Evolutionary conservation across 2,113 vertebrate genomes (phyloP), one percentile per base, ranked within the genome.

Genomic region (Onychostoma macrolepis): DNA sequence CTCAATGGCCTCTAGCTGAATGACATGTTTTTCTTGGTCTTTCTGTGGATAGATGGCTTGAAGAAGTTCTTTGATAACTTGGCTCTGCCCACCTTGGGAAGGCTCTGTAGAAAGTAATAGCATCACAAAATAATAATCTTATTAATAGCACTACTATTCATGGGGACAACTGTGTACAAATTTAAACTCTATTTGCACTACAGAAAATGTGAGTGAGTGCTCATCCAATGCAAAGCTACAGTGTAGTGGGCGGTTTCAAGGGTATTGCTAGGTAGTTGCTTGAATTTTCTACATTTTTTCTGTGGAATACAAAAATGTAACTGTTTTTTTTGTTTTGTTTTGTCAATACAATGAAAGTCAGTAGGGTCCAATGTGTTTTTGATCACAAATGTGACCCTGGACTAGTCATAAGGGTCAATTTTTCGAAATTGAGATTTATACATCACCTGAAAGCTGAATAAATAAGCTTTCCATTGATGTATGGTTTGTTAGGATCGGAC

Each of bases 1-100:
- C 94, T 97, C 96, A 93, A 99, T 99, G 86, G 97, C 96, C 93
- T 99, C 97, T 88, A 99, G 94, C 30, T 94, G 96, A 90, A 99
- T 96, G 26, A 97, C 91, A 30, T 95, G 97, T 89, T 99, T 97
- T 67, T 96, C 94, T n/a, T 95, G 95, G 86, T 98, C 96, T 63
- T 92, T 93, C 92, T 94, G 95, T 88, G 98, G 97, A 91, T 98
- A 99, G 88, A 98, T 97, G 87, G 96, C 96, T 83, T 99, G 97
- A 90, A 99, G 90, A 79, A 99, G 96, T 92, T 99, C 96, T 89
- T 92, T 97, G 93, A 97, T 95, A 91, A 96, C 96, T 90, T 96
- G 94, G 89, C 95, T 97, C 92, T 98, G 97, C 80, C 96, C 96
- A 94, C 97, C 96, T 61, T 95, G 94, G 82, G 95, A 90, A 53